Base-by-base conservation (phyloP, 2,113 vertebrate species). In the Proterorhinus semilunaris region DNA sequence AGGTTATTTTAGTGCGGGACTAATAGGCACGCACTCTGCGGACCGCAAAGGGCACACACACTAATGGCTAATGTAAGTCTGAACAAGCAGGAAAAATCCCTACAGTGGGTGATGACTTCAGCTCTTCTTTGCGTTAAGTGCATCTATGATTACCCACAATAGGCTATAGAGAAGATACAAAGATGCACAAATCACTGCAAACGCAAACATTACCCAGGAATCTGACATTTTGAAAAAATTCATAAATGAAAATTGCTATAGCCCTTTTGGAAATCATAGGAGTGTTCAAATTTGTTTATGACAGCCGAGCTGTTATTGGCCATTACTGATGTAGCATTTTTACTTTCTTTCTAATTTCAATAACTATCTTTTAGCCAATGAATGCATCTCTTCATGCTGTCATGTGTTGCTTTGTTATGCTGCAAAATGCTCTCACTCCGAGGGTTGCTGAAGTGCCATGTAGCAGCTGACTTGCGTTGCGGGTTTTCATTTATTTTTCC, bases 101-200 rank as follows among this genome's bases (percentile, higher is more conserved):
- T 10, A 87, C 89, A 86, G 92, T 93, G 89, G 91, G 85, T 88
- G 87, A 71, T 54, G 44, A 15, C 13, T 44, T 59, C 15, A 15
- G 44, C 69, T 50, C 13, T 52, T 91, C 90, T 85, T 82, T 27
- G 53, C 43, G 51, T 63, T 51, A 50, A 57, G 78, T 86, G 89
- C 67, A 84, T 85, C 86, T 74, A 73, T 80, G 84, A 67, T 86
- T 82, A 59, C 87, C 88, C 85, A 81, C 76, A 58, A 69, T 42
- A 50, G 27, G 27, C 27, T 36, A 36, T 36, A 36, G 27, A 21
- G 8, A 27, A 3, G 52, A 13, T 10, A 45, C 16, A 21, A 21
- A 47, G 45, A 47, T 45, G 59, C 43, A 45, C 9, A 47, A 10
- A 8, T 7, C 10, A 21, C 21, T 21, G 21, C 21, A 21, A 21